Evolutionary conservation across 2,113 vertebrate genomes (phyloP).

Genomic region (Xerus inauris): DNA sequence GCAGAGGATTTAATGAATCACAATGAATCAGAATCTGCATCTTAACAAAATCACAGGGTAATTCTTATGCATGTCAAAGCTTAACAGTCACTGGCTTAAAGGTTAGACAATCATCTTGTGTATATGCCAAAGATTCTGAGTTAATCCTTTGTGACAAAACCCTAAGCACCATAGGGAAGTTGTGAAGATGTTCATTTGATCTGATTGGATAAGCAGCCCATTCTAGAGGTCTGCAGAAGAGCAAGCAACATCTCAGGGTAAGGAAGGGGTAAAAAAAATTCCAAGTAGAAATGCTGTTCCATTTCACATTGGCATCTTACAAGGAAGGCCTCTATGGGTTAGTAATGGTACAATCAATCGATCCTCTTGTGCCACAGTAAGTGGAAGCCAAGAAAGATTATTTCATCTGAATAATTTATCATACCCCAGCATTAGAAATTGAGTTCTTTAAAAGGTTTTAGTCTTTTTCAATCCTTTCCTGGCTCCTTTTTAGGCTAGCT

Average conservation of each 20-base stretch:
- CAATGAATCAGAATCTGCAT: not conserved
- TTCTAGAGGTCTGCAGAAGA: not conserved
- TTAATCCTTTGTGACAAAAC: not conserved
- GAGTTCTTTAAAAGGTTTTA: constrained; percentile 44
- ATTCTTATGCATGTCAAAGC: not conserved
- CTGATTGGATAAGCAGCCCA: not conserved
- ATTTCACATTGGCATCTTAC: not conserved
- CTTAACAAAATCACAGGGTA: not conserved
- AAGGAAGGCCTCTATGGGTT: not conserved
- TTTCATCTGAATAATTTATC: constrained; percentile 79
- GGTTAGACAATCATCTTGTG: not conserved
- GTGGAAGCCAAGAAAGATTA: constrained; percentile 40
- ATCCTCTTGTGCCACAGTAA: not conserved
- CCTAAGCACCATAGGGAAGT: not conserved
- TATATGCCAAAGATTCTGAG: not conserved
- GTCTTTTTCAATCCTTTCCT: not conserved
- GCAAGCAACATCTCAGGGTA: not conserved
- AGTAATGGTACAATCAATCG: constrained; percentile 49
- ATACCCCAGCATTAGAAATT: constrained; percentile 51
- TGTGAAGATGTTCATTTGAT: not conserved
- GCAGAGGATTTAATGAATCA: not conserved
- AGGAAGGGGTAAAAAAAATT: not conserved
- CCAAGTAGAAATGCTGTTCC: not conserved
- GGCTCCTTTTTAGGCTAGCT: not conserved
- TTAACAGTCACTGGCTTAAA: not conserved